phyloP scores from a whole-genome alignment of 2,888 invertebrate genomes.

The Timema cristinae region DNA sequence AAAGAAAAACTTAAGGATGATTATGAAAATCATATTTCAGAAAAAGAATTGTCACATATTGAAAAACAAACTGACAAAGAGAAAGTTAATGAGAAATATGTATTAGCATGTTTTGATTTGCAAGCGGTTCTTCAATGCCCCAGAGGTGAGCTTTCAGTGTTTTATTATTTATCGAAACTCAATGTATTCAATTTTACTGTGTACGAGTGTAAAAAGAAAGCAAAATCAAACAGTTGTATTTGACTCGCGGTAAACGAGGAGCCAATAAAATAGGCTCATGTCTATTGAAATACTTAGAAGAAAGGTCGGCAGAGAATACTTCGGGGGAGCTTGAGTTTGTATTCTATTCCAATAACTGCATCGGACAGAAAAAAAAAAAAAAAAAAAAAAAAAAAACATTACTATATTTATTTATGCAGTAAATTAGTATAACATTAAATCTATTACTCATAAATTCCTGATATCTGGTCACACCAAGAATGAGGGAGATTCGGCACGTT shows the following conservation, averaged over 20 bases:
- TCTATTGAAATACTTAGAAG: slow-evolving; percentile 29
- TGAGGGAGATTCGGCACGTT: slow-evolving; percentile 34
- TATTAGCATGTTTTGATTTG: slow-evolving; percentile 37
- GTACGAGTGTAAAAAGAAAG: slow-evolving; percentile 5
- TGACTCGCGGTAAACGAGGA: slow-evolving; percentile 32
- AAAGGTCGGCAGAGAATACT: background rate
- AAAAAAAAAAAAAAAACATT: slow-evolving; percentile 36
- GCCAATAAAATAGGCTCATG: slow-evolving; percentile 35
- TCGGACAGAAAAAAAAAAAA: too few species aligned
- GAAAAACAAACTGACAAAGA: slow-evolving; percentile 36
- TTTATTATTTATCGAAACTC: slow-evolving; percentile 31
- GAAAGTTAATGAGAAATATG: slow-evolving; percentile 23
- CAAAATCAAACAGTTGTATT: background rate
- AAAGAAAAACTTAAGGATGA: slow-evolving; percentile 32
- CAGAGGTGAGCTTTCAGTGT: slow-evolving; percentile 36
- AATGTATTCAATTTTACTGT: slow-evolving; percentile 29
- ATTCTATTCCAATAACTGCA: slow-evolving; percentile 38
- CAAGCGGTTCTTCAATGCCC: slow-evolving; percentile 40
- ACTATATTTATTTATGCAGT: slow-evolving; percentile 31
- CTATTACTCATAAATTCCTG: slow-evolving; percentile 35
- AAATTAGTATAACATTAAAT: slow-evolving; percentile 28
- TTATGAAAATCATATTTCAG: slow-evolving; percentile 34
- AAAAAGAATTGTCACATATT: slow-evolving; percentile 32
- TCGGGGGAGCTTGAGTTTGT: slow-evolving; percentile 13
- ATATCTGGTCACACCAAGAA: slow-evolving; percentile 35